These are phyloP conservation scores for Pachydiplax longipennis DNA, from an alignment of 2,888 invertebrate genomes.

Conservation along the genomic window DNA sequence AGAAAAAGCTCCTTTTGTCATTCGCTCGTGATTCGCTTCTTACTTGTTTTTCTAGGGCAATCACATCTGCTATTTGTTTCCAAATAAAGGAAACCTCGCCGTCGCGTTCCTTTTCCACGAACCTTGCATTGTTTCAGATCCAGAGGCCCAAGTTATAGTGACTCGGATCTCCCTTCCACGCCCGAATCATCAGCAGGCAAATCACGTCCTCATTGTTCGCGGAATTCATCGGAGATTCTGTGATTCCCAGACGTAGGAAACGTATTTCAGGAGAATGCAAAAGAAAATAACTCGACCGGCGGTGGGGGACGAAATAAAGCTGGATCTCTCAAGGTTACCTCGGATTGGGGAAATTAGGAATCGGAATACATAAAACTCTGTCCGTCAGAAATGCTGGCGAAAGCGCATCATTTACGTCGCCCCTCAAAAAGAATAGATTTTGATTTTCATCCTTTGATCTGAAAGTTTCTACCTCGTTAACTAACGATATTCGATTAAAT, in stretches of 20 bases:
- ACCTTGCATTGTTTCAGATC: background rate
- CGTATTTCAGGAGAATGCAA: background rate
- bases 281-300: background rate
- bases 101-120: background rate
- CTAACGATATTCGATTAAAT: no score
- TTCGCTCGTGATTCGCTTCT: no score
- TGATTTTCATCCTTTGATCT: no score
- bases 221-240: constrained; percentile 20
- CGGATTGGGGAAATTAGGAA: background rate
- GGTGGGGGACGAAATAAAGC: background rate
- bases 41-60: background rate
- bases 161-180: background rate
- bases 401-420: no score
- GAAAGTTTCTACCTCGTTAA: no score
- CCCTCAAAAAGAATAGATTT: no score
- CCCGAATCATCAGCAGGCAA: background rate
- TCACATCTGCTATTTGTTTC: background rate
- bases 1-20: no score
- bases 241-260: constrained; percentile 26
- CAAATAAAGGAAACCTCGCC: background rate
- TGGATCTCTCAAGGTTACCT: background rate
- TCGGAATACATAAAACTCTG: no score
- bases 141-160: background rate
- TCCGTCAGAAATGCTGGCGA: no score
- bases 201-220: constrained; percentile 41